Base-by-base conservation (phyloP, 1,140 invertebrate species). In the Akabosia matsudoensis region DNA sequence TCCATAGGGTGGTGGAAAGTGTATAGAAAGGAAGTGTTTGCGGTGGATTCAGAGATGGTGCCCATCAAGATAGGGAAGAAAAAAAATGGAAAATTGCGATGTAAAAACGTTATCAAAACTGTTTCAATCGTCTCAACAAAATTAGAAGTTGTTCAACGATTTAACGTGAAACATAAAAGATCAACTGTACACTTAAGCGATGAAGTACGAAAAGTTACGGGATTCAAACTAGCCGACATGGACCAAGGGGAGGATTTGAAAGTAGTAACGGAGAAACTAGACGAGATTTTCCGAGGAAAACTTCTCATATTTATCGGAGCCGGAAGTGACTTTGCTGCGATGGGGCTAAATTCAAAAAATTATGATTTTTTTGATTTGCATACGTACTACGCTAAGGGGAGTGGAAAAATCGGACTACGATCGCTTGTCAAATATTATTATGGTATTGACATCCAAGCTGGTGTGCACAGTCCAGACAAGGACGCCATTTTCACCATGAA, bases 331-430 rank as follows among this genome's bases (percentile, higher is more conserved):
- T 61, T 61, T 22, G n/a, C 45, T 51, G 45, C n/a, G n/a, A n/a
- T n/a, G n/a, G n/a, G n/a, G n/a, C n/a, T n/a, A n/a, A n/a, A n/a
- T n/a, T n/a, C n/a, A n/a, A n/a, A n/a, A n/a, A n/a, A n/a, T n/a
- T n/a, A n/a, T 67, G 28, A 67, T 30, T 24, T 67, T 67, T 67
- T 31, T 61, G 61, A 67, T 67, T 30, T 67, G n/a, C 61, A 67
- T n/a, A 4, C 3, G n/a, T n/a, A 67, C n/a, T 67, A 30, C 28
- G n/a, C 3, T 7, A 30, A 67, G 4, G 28, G 22, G 13, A 30
- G 7, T n/a, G 61, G 61, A 30, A 67, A 67, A 30, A 67, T 67
- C 13, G 61, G 61, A 67, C 31, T 67, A 31, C 22, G 61, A 7
- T 67, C 61, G 10, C 28, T 67, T 2, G 61, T 30, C 3, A 30